These are phyloP conservation scores for Hafferia zeledoni DNA, from an alignment of 2,797 vertebrate genomes.

Conservation along the genomic window DNA sequence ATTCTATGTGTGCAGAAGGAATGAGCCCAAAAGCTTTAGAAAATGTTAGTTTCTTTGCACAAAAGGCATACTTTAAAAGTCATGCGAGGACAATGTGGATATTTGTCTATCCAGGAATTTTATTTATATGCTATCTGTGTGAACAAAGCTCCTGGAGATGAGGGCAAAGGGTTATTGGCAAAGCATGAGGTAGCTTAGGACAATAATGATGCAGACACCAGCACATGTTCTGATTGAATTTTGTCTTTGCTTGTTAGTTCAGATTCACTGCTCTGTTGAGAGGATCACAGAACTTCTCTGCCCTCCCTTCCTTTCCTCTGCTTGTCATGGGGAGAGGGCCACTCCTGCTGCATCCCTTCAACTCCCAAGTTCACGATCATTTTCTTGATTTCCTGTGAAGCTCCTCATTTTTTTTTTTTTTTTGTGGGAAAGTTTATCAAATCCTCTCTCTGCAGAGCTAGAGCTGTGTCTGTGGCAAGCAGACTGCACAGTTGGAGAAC, in stretches of 20 bases:
- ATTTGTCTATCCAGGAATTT: constrained; percentile 59
- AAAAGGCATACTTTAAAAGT: constrained; percentile 46
- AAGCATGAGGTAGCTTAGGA: constrained; percentile 24
- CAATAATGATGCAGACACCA: constrained; percentile 42
- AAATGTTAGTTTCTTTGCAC: constrained; percentile 50
- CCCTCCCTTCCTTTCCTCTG: background rate
- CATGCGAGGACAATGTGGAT: constrained; percentile 44
- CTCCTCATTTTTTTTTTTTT: background rate
- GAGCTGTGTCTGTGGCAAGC: background rate
- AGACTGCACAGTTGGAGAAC: background rate
- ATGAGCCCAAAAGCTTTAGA: constrained; percentile 57
- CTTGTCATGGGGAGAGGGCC: background rate
- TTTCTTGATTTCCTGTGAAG: constrained; percentile 8
- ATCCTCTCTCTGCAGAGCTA: background rate
- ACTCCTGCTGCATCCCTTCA: constrained; percentile 32
- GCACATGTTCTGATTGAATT: constrained; percentile 40
- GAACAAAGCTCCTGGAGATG: constrained; percentile 57
- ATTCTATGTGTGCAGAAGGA: constrained; percentile 49
- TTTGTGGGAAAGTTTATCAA: background rate
- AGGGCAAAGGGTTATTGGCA: constrained; percentile 53
- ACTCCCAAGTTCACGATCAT: background rate
- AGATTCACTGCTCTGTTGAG: constrained; percentile 21
- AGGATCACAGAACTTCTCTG: constrained; percentile 17
- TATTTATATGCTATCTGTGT: constrained; percentile 49
- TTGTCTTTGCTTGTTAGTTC: constrained; percentile 42